Base-by-base conservation (phyloP, 2,888 invertebrate species). In the Caenorhabditis angaria region DNA sequence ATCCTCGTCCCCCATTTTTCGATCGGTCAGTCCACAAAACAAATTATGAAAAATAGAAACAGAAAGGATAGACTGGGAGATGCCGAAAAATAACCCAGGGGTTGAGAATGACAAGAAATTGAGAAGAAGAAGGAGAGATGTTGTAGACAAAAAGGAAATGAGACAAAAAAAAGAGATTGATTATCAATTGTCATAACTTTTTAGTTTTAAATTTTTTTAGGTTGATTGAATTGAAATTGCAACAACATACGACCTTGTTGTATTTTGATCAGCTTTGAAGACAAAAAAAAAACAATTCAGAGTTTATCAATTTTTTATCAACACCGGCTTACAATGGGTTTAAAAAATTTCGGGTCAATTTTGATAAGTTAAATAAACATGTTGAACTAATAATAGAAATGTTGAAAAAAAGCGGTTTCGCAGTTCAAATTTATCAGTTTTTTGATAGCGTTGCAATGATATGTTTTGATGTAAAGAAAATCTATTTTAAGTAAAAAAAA, bases 171-270 rank as follows among this genome's bases (percentile, higher is more conserved):
- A 41, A 41, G 41, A 41, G n/a, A 41, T 41, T 41, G 41, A 41
- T 41, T 41, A 41, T 41, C 41, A 41, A 41, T 41, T 41, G 41
- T 41, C 41, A 41, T 41, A 41, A 41, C 41, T 41, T 41, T 18
- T 41, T 41, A 41, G 41, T 41, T 41, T 41, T 41, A 41, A n/a
- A n/a, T n/a, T n/a, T n/a, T n/a, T n/a, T n/a, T n/a, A n/a, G n/a
- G n/a, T n/a, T n/a, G 41, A 41, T 41, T 41, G 41, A 41, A 41
- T 18, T n/a, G n/a, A n/a, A 18, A 41, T 41, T 41, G 41, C 41
- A 41, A 41, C 41, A 41, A n/a, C 32, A 32, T 18, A 41, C 41
- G 41, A 41, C 41, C 41, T 41, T 41, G 41, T 41, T 41, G 10
- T 41, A 18, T 41, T 41, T 41, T 41, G 10, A 14, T 41, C 3